Evolutionary conservation across 2,113 vertebrate species (phyloP).

Genomic region (Hystrix brachyura): DNA sequence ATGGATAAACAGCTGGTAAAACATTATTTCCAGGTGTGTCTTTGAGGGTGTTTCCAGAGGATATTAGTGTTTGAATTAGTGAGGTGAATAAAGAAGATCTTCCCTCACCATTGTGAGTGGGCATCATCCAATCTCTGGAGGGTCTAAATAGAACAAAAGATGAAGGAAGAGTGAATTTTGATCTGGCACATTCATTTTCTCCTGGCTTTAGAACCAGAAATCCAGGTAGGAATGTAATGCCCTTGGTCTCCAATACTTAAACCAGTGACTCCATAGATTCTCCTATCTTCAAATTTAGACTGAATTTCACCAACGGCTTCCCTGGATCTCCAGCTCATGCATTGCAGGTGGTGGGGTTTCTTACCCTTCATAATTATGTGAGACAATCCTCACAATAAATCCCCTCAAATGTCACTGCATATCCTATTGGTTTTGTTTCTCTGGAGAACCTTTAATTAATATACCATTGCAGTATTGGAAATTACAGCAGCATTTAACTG

Average conservation of each 20-base stretch:
- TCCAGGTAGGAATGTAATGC: neutral
- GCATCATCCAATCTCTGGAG: neutral
- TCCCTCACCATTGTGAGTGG: neutral
- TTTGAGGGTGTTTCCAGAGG: too few species aligned
- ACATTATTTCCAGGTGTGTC: too few species aligned
- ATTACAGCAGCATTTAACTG: neutral
- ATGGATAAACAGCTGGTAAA: too few species aligned
- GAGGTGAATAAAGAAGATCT: too few species aligned
- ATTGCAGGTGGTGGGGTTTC: neutral
- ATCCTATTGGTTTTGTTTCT: neutral
- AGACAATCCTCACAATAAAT: neutral
- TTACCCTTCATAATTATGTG: neutral
- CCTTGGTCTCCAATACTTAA: neutral
- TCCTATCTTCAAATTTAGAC: neutral
- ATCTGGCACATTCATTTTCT: neutral
- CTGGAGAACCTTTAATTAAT: neutral
- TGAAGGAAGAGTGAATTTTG: neutral
- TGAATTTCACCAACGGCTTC: neutral
- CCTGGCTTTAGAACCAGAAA: neutral
- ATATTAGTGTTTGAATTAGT: too few species aligned
- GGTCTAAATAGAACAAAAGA: neutral
- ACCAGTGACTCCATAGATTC: neutral
- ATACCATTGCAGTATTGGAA: neutral
- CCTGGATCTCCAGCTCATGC: neutral
- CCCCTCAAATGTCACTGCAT: neutral